Evolutionary conservation across 2,797 vertebrate species (phyloP).

Genomic region (Peromyscus eremicus): DNA sequence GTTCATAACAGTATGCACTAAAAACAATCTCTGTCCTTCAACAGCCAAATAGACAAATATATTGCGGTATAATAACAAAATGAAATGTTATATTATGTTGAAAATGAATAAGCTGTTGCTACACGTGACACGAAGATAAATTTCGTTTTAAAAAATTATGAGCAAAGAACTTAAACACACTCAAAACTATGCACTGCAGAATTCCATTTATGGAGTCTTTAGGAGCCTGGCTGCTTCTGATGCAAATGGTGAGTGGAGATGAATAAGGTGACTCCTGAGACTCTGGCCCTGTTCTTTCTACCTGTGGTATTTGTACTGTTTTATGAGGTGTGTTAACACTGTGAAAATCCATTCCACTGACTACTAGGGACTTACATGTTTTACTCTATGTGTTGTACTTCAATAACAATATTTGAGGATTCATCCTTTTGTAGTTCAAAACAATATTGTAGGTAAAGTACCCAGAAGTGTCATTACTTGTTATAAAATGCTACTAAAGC

Average conservation of each 20-base stretch:
- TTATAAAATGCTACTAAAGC: slow-evolving; percentile 36
- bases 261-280: not conserved
- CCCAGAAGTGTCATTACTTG: slow-evolving; percentile 41
- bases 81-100: not conserved
- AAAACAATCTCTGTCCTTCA: not conserved
- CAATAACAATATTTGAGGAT: slow-evolving; percentile 43
- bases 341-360: not conserved
- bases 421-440: slow-evolving; percentile 56
- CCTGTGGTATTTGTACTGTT: not conserved
- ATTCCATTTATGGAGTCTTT: not conserved
- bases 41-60: not conserved
- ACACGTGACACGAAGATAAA: not conserved
- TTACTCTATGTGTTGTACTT: not conserved
- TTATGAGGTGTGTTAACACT: not conserved
- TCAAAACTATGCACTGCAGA: not conserved
- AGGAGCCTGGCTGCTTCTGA: not conserved
- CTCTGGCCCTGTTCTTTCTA: not conserved
- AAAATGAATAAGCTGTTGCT: slow-evolving; percentile 23
- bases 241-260: not conserved
- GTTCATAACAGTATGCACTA: not conserved
- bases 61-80: slow-evolving; percentile 7
- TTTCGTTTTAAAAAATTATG: slow-evolving; percentile 13
- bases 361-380: slow-evolving; percentile 35
- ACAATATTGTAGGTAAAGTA: slow-evolving; percentile 19
- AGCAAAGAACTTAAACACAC: not conserved